Conservation (phyloP, 2,888 invertebrate genomes). For the Andricus quercusramuli region DNA sequence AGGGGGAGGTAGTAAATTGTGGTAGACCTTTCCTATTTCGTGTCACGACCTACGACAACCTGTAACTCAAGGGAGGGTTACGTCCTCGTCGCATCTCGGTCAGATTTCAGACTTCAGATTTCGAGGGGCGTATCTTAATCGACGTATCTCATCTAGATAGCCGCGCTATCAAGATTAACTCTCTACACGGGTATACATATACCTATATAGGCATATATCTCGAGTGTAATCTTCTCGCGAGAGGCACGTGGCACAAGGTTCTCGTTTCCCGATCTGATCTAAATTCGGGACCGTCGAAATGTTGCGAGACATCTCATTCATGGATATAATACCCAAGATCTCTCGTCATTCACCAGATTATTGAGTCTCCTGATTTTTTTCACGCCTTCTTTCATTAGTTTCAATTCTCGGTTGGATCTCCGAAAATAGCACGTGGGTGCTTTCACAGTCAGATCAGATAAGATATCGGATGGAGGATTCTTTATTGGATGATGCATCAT, state of each 20-base stretch:
- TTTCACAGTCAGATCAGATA: conserved; percentile 3
- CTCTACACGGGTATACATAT: conserved; percentile 56
- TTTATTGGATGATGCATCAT: neutral
- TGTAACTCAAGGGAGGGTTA: conserved; percentile 60
- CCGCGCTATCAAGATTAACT: conserved; percentile 74
- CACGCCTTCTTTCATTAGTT: neutral
- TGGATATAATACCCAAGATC: neutral
- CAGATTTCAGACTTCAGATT: conserved; percentile 74
- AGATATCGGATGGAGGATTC: neutral
- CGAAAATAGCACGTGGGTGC: neutral
- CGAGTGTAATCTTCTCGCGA: conserved; percentile 66
- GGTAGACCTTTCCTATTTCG: conserved; percentile 52
- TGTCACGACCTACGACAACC: conserved; percentile 71
- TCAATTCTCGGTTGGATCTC: neutral
- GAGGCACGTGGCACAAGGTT: conserved; percentile 64
- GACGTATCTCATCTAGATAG: conserved; percentile 77
- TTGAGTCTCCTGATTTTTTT: neutral
- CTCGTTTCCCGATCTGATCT: conserved; percentile 69
- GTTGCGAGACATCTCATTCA: conserved; percentile 41
- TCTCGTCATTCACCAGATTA: conserved; percentile 10
- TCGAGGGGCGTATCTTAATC: conserved; percentile 75
- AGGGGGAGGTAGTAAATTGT: conserved; percentile 18
- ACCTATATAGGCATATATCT: conserved; percentile 60
- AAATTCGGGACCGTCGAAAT: conserved; percentile 70
- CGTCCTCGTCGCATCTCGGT: conserved; percentile 64